Conservation (phyloP, 2,888 invertebrate species). For the Eledona agricola region DNA sequence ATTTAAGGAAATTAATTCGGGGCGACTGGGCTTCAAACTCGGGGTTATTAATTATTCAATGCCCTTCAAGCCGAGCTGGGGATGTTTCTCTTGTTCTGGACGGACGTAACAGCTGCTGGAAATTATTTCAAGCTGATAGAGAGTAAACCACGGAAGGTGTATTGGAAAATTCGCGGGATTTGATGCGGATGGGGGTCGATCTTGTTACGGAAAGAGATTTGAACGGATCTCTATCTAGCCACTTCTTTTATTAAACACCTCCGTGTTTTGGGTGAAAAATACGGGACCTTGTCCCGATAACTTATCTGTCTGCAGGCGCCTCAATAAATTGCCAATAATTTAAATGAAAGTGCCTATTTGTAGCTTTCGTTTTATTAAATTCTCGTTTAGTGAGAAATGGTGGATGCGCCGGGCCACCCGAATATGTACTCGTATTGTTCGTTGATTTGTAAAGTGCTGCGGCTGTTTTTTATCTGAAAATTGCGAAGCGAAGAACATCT, state of each 20-base stretch:
- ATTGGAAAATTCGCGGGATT: slow-evolving; percentile 27
- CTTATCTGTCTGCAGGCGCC: too few relatives aligned
- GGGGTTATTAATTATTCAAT: slow-evolving; percentile 8
- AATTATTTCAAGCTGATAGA: slow-evolving; percentile 13
- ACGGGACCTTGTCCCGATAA: too few relatives aligned
- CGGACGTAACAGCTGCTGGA: not conserved
- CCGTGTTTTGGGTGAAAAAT: slow-evolving; percentile 18
- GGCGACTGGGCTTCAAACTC: slow-evolving; percentile 4
- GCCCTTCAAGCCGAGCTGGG: not conserved
- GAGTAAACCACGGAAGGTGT: slow-evolving; percentile 22
- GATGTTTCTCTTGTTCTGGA: too few relatives aligned
- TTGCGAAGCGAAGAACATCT: too few relatives aligned
- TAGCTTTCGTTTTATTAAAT: too few relatives aligned
- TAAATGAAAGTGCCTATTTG: too few relatives aligned
- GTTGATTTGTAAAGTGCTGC: too few relatives aligned
- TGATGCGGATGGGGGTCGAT: slow-evolving; percentile 22
- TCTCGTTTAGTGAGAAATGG: too few relatives aligned
- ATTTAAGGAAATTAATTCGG: slow-evolving; percentile 8
- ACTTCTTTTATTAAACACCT: slow-evolving; percentile 28
- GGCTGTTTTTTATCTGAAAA: too few relatives aligned
- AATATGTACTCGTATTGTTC: too few relatives aligned
- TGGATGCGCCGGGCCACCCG: too few relatives aligned
- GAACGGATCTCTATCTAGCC: slow-evolving; percentile 25
- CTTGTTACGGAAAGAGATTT: slow-evolving; percentile 30
- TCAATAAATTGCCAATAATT: too few relatives aligned